A percentile compares a stretch with the other conserved stretches of the same genome.
Evolutionary conservation across 2,888 invertebrate species (phyloP).

Genomic region (Leptopilina drosophilae): DNA sequence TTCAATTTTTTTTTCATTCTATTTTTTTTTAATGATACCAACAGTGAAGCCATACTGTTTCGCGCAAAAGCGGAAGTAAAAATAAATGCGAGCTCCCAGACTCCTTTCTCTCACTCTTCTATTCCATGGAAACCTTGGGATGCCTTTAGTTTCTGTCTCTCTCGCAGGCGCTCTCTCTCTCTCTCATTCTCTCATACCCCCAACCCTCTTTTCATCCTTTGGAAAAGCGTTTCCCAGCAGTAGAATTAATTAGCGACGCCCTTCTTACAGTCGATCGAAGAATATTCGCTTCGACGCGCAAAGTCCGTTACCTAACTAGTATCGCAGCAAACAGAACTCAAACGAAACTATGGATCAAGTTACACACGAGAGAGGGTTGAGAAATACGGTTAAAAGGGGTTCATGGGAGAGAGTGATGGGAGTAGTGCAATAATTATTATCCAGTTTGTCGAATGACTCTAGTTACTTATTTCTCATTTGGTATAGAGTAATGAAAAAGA

Average conservation of each 20-base stretch:
- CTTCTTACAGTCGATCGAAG: constrained; percentile 60
- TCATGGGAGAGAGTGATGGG: constrained; percentile 30
- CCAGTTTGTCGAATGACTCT: constrained; percentile 64
- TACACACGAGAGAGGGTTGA: constrained; percentile 27
- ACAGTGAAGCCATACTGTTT: constrained; percentile 24
- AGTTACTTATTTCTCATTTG: constrained; percentile 7
- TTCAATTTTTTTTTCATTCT: not conserved
- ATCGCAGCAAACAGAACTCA: constrained; percentile 25
- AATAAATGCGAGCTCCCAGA: constrained; percentile 23
- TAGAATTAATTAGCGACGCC: constrained; percentile 66
- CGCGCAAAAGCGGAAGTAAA: constrained; percentile 11
- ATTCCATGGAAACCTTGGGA: constrained; percentile 17
- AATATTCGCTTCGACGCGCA: constrained; percentile 58
- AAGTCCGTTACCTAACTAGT: constrained; percentile 45
- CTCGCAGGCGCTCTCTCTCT: constrained; percentile 35
- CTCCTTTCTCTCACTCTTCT: not conserved
- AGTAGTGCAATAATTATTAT: constrained; percentile 64
- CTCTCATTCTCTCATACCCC: constrained; percentile 23
- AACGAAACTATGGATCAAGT: constrained; percentile 35
- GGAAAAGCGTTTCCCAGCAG: constrained; percentile 45
- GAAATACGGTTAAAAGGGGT: not conserved
- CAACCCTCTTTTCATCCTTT: constrained; percentile 4
- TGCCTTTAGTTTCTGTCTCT: not conserved
- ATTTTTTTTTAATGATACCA: constrained; percentile 29
- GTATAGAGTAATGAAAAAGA: not conserved